Evolutionary conservation across 2,888 invertebrate genomes (phyloP).

Genomic region (Chouioia cunea): DNA sequence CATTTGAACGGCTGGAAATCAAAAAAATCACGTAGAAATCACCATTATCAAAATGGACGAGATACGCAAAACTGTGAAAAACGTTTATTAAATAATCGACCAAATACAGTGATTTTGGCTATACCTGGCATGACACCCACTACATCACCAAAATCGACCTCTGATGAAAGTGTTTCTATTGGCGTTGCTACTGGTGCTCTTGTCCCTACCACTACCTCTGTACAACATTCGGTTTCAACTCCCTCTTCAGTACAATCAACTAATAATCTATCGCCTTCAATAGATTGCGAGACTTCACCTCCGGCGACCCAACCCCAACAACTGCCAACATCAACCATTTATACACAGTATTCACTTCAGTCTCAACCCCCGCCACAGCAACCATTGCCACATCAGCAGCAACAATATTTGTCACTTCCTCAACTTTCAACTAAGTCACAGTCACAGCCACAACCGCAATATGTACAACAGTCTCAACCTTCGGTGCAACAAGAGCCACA

Average conservation of each 20-base stretch:
- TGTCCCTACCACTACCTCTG: background rate
- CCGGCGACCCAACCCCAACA: background rate
- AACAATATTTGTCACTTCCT: background rate
- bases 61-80: constrained; percentile 7
- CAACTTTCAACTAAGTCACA: too few species aligned
- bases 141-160: background rate
- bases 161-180: background rate
- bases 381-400: constrained; percentile 35
- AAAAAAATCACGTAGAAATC: constrained; percentile 9
- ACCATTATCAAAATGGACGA: background rate
- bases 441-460: too few species aligned
- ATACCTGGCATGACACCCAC: background rate
- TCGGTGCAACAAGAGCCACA: too few species aligned
- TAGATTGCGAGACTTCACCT: too few species aligned
- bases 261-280: background rate
- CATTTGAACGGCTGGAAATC: constrained; percentile 14
- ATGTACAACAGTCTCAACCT: too few species aligned
- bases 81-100: background rate
- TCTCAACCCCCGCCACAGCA: constrained; percentile 53
- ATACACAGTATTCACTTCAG: background rate
- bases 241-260: background rate
- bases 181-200: background rate
- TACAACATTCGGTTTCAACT: background rate
- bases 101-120: constrained; percentile 16
- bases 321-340: background rate